phyloP scores from a whole-genome alignment of 2,888 invertebrate species.

The Molanna angustata region DNA sequence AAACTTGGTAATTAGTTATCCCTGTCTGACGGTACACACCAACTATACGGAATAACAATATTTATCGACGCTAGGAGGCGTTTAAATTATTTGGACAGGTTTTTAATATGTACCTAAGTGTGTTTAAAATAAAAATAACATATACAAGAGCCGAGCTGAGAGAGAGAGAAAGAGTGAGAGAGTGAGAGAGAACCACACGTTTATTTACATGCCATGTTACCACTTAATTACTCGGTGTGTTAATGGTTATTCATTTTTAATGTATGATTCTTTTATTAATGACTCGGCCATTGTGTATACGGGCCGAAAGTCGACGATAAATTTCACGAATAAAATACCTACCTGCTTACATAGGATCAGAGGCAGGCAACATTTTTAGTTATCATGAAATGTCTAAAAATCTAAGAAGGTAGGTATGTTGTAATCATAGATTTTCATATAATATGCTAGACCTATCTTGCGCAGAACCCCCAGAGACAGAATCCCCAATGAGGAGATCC shows the following conservation, averaged over 20 bases:
- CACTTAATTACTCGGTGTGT: conserved; percentile 16
- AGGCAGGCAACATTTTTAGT: too few relatives aligned
- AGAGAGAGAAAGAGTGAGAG: background rate
- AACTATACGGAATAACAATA: conserved; percentile 8
- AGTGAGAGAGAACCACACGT: background rate
- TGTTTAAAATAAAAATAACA: conserved; percentile 1
- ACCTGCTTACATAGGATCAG: too few relatives aligned
- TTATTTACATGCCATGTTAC: conserved; percentile 13
- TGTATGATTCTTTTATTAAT: background rate
- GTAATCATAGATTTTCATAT: too few relatives aligned
- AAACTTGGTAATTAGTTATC: too few relatives aligned
- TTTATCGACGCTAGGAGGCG: conserved; percentile 15
- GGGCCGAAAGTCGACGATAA: background rate
- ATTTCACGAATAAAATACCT: background rate
- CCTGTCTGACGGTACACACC: too few relatives aligned
- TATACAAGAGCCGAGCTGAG: background rate
- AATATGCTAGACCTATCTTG: too few relatives aligned
- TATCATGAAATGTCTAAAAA: too few relatives aligned
- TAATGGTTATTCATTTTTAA: conserved; percentile 5
- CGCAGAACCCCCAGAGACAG: too few relatives aligned
- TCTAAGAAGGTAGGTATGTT: too few relatives aligned
- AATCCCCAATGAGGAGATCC: too few relatives aligned
- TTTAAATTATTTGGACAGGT: conserved; percentile 24
- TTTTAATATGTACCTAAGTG: conserved; percentile 16
- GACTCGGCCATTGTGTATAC: background rate